Conservation (phyloP, 2,113 vertebrate species). For the Puffinus mauretanicus region DNA sequence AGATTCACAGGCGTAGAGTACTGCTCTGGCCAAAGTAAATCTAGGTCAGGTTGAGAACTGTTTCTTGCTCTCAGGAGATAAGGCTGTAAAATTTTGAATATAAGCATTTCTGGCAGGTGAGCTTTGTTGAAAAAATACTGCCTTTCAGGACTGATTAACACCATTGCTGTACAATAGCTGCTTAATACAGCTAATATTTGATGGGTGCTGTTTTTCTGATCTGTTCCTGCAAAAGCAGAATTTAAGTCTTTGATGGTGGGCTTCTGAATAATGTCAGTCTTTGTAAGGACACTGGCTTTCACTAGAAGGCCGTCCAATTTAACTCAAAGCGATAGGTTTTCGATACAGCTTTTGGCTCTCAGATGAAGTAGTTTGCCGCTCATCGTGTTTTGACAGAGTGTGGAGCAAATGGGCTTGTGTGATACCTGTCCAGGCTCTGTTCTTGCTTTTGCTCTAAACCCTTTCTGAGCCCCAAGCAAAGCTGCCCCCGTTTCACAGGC, state of each 20-base stretch:
- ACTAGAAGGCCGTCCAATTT: fast-evolving
- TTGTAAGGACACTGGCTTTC: not conserved
- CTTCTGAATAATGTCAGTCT: not conserved
- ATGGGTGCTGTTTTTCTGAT: not conserved
- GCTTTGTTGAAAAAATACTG: not conserved
- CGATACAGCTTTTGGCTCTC: not conserved
- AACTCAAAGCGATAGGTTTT: not conserved
- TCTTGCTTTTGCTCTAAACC: not conserved
- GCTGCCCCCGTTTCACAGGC: not conserved
- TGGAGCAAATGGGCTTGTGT: not conserved
- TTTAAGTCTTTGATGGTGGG: not conserved
- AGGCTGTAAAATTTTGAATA: not conserved
- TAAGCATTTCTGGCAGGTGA: not conserved
- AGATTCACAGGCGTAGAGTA: not conserved
- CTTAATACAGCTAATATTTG: not conserved
- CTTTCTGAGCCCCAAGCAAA: not conserved
- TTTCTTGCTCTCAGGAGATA: not conserved
- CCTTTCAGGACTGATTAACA: not conserved
- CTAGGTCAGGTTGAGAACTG: not conserved
- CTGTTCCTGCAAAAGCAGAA: not conserved
- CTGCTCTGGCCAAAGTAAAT: not conserved
- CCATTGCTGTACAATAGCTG: not conserved
- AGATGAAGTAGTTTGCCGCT: not conserved
- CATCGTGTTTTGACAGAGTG: fast-evolving
- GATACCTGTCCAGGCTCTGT: fast-evolving